Base-by-base conservation (phyloP, 1,140 invertebrate genomes). In the Octopus sinensis region DNA sequence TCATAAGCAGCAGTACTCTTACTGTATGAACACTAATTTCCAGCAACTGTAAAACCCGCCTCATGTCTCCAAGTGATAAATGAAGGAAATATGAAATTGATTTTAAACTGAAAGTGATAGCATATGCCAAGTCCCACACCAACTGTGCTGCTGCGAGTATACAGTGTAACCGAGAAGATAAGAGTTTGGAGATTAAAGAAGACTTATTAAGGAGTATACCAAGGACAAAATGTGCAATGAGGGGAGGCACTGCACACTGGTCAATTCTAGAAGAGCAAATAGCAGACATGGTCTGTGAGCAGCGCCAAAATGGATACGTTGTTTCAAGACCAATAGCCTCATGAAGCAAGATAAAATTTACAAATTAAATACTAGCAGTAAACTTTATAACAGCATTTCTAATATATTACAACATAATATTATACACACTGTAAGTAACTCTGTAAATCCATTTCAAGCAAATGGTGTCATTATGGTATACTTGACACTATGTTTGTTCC, bases 251-350 rank as follows among this genome's bases (percentile, higher is more conserved):
- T 68, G 62, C 62, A 68, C 62, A 10, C 62, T 68, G 62, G 62
- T n/a, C n/a, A n/a, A 68, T 68, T 68, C 62, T 68, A 68, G 62
- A 68, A 68, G n/a, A 68, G 62, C 62, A 68, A 10, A n/a, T 68
- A 68, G n/a, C n/a, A 68, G 62, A 68, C n/a, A 68, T 68, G 62
- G 62, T 68, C 62, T 68, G 62, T 68, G 62, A 68, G 62, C 62
- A 68, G 62, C 62, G 62, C n/a, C 62, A 68, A 68, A 68, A 68
- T 68, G n/a, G 62, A 68, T 68, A 68, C 62, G 62, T 68, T n/a
- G 62, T 68, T 10, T 10, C 62, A n/a, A 68, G 62, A 68, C n/a
- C n/a, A n/a, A n/a, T n/a, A n/a, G n/a, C n/a, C n/a, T n/a, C n/a
- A n/a, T n/a, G n/a, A n/a, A n/a, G n/a, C n/a, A n/a, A n/a, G n/a